A percentile compares a stretch with the other conserved stretches of the same genome.
Conservation (phyloP, 2,113 vertebrate species). For the Halichoeres trimaculatus region DNA sequence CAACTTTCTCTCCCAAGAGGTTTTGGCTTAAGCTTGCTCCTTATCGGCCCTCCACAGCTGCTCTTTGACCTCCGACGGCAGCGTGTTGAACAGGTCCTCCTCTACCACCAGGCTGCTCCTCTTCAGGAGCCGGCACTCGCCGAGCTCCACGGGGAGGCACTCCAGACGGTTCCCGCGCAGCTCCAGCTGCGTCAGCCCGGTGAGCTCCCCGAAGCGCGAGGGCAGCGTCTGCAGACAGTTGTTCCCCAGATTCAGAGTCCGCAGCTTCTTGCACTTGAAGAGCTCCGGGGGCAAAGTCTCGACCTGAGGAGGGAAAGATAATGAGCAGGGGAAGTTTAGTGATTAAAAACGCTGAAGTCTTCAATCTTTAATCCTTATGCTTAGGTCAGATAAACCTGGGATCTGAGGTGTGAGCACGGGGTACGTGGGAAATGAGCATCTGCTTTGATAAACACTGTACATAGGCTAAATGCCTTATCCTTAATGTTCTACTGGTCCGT, state of each 20-base stretch:
- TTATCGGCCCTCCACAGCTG: conserved; percentile 94
- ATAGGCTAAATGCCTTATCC: too few relatives aligned
- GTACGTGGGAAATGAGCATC: background rate
- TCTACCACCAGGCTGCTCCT: conserved; percentile 94
- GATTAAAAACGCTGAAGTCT: conserved; percentile 2
- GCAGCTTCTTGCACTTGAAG: conserved; percentile 96
- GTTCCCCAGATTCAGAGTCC: conserved; percentile 94
- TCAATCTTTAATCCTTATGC: conserved; percentile 23
- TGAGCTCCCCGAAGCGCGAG: conserved; percentile 92
- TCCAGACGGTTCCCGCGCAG: conserved; percentile 94
- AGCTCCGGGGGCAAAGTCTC: conserved; percentile 93
- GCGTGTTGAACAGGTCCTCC: conserved; percentile 94
- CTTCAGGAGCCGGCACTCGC: conserved; percentile 92
- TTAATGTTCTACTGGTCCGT: too few relatives aligned
- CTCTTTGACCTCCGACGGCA: conserved; percentile 94
- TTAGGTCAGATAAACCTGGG: background rate
- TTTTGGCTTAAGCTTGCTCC: conserved; percentile 88
- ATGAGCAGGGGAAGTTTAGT: background rate
- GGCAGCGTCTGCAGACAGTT: conserved; percentile 93
- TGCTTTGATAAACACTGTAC: background rate
- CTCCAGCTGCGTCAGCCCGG: conserved; percentile 92
- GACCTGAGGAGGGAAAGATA: conserved; percentile 81
- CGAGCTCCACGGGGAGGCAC: conserved; percentile 95
- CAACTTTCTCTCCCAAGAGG: background rate
- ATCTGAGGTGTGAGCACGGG: background rate